A percentile compares a stretch with the other conserved stretches of the same genome.
phyloP scores from a whole-genome alignment of 2,797 vertebrate species.

The Pangasius djambal region DNA sequence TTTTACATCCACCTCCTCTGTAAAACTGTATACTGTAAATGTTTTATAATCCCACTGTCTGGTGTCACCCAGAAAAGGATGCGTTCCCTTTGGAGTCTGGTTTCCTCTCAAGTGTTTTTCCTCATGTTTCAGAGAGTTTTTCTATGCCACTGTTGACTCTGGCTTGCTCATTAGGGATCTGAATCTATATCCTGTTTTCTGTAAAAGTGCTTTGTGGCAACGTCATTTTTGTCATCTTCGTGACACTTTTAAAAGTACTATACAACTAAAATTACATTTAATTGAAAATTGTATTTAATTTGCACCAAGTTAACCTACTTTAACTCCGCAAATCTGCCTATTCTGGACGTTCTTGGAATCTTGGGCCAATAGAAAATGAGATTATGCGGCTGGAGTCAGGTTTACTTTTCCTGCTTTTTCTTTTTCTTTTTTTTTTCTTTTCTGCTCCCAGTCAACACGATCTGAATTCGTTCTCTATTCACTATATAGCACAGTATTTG shows the following conservation, averaged over 20 bases:
- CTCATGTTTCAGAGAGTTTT: background rate
- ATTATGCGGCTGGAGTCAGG: background rate
- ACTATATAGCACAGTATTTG: background rate
- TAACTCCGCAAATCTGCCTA: background rate
- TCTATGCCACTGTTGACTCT: background rate
- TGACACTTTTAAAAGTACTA: background rate
- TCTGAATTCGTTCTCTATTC: background rate
- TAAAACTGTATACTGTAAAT: background rate
- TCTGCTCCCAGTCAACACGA: background rate
- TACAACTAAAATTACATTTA: background rate
- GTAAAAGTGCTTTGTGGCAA: background rate
- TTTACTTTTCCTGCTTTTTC: background rate
- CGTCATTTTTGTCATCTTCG: background rate
- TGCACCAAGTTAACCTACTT: background rate
- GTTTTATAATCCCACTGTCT: background rate
- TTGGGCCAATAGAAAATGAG: background rate
- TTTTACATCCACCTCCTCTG: background rate
- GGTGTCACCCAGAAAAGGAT: background rate
- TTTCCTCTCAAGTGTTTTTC: background rate
- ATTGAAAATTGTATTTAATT: background rate
- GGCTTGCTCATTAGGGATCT: background rate
- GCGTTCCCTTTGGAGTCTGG: background rate
- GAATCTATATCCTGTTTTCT: background rate
- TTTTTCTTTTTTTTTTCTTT: too few species aligned
- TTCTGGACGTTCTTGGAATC: background rate